Percentiles rank a stretch among this genome's conserved stretches.
phyloP scores from a whole-genome alignment of 2,113 vertebrate species.

The Megaceryle maxima region DNA sequence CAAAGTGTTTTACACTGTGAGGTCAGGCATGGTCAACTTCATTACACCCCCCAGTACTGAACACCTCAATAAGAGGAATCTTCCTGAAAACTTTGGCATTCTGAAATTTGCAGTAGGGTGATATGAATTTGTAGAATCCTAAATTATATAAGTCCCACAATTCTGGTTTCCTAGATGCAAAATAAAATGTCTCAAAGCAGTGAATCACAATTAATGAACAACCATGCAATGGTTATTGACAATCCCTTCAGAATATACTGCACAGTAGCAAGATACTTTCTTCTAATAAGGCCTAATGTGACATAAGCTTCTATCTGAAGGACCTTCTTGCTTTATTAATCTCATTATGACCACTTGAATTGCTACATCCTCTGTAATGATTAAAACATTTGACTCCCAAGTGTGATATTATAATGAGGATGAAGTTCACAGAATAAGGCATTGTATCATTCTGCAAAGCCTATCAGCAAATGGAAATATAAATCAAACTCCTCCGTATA shows the following conservation, averaged over 20 bases:
- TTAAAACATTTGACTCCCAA: conserved; percentile 55
- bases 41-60: neutral
- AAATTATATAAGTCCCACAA: neutral
- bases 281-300: conserved; percentile 42
- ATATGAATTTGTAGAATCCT: neutral
- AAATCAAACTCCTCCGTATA: neutral
- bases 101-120: neutral
- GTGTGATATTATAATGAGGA: conserved; percentile 41
- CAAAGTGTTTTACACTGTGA: neutral
- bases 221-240: neutral
- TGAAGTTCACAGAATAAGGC: neutral
- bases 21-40: neutral
- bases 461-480: neutral
- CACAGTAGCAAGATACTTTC: neutral
- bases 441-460: neutral
- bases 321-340: conserved; percentile 62
- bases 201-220: conserved; percentile 44
- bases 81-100: neutral
- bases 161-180: conserved; percentile 7
- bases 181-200: conserved; percentile 18
- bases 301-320: conserved; percentile 29
- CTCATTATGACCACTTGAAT: conserved; percentile 57
- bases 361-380: conserved; percentile 39
- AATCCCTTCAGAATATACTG: conserved; percentile 26
- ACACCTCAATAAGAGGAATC: conserved; percentile 12